A percentile compares a stretch with the other conserved stretches of the same genome.
These are phyloP conservation scores for Diachasma alloeum DNA, from an alignment of 1,140 invertebrate genomes.

Conservation along the genomic window DNA sequence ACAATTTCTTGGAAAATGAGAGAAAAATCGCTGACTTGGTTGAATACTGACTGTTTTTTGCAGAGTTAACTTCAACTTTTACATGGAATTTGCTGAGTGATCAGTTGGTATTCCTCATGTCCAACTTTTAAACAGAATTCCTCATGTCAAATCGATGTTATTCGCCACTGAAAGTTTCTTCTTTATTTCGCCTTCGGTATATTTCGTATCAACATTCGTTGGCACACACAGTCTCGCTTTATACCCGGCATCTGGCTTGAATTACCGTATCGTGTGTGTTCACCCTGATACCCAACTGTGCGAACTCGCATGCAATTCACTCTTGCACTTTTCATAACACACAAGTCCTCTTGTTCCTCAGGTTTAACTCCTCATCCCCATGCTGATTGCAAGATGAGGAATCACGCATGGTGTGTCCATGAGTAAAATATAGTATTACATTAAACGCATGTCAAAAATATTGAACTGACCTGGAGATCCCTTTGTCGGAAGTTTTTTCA, in stretches of 20 bases:
- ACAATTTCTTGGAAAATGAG: background rate
- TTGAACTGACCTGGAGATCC: conserved; percentile 29
- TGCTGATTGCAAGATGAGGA: too few species aligned
- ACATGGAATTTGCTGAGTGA: background rate
- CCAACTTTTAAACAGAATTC: too few species aligned
- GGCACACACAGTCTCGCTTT: conserved; percentile 36
- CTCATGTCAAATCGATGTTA: too few species aligned
- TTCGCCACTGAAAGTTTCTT: too few species aligned
- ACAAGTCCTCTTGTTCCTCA: too few species aligned
- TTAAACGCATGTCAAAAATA: too few species aligned
- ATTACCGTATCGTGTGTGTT: conserved; percentile 31
- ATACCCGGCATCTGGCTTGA: conserved; percentile 44
- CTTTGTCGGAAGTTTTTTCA: conserved; percentile 32
- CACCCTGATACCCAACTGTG: conserved; percentile 1
- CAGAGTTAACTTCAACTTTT: background rate
- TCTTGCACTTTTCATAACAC: background rate
- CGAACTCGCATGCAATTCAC: background rate
- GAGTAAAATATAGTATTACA: too few species aligned
- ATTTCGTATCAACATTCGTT: conserved; percentile 14
- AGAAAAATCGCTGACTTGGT: background rate
- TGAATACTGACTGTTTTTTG: background rate
- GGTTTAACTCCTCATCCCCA: too few species aligned
- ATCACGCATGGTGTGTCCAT: too few species aligned
- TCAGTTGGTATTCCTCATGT: background rate
- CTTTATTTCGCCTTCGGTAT: background rate